Base-by-base conservation (phyloP, 2,113 vertebrate genomes). In the Rhipidura dahli region DNA sequence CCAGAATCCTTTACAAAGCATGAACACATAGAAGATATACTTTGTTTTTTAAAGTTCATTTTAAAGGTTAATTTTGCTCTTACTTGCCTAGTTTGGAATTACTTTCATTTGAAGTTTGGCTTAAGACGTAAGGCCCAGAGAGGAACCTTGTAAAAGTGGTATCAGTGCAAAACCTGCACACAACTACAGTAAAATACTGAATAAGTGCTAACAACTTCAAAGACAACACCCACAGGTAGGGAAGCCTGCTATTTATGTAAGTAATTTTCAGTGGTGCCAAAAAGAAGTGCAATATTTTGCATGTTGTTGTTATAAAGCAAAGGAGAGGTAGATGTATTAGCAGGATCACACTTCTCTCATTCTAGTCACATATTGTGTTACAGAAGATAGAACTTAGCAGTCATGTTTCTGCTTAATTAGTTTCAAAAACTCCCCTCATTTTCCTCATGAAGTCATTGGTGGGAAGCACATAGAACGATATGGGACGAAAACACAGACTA, bases 151-250 rank as follows among this genome's bases (percentile, higher is more conserved):
- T 60, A 50, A 40, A 89, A 87, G 51, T 22, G 20, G 21, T 68
- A 75, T 51, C 44, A 54, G 23, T 56, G 47, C 33, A 94, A 94
- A 93, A 91, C 42, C 69, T 82, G n/a, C 60, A 66, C 77, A 64
- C 60, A 93, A 59, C 33, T 66, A 15, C 60, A 66, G 33, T 66
- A 63, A 87, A 81, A 81, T 50, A 66, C 44, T 50, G 22, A 83
- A 2, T 56, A 73, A 60, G 18, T 33, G 27, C 28, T 39, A 75
- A 42, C 26, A 84, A 21, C 35, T 90, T 87, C 42, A 78, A 91
- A 91, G 60, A 77, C 31, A 78, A 81, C 64, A 91, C 39, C 20
- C 47, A 87, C 53, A 77, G 60, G 64, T 83, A 81, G 10, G 65
- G 19, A 65, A 81, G 23, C 4, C 64, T 78, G 31, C 15, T 59